phyloP scores from a whole-genome alignment of 2,113 vertebrate genomes.

The Chascanopsetta lugubris region DNA sequence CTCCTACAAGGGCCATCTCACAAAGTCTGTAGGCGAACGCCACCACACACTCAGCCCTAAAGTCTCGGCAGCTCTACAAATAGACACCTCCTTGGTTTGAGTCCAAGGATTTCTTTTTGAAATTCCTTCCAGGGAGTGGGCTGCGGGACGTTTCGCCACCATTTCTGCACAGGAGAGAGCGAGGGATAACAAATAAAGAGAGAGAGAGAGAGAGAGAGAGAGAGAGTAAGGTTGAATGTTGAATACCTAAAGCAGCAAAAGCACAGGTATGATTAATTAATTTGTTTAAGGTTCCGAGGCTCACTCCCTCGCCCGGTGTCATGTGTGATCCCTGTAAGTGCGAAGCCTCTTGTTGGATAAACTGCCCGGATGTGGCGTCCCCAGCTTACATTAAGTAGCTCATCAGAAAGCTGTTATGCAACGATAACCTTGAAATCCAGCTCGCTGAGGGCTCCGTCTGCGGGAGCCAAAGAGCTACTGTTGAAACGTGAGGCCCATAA shows the following conservation, averaged over 20 bases:
- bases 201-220: slow-evolving; percentile 1
- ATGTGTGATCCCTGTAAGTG: slow-evolving; percentile 40
- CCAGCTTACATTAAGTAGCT: slow-evolving; percentile 40
- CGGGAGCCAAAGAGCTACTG: slow-evolving; percentile 18
- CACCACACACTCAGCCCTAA: slow-evolving; percentile 14
- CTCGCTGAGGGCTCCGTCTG: slow-evolving; percentile 43
- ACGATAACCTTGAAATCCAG: slow-evolving; percentile 69
- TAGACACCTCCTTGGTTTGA: slow-evolving; percentile 12
- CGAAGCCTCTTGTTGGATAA: slow-evolving; percentile 35
- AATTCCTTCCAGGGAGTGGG: slow-evolving; percentile 1
- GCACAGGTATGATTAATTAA: slow-evolving; percentile 26
- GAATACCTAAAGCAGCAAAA: slow-evolving; percentile 29
- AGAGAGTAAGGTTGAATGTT: neutral
- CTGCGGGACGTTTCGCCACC: slow-evolving; percentile 13
- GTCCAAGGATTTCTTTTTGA: slow-evolving; percentile 17
- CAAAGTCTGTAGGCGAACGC: slow-evolving; percentile 32
- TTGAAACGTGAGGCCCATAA: slow-evolving; percentile 56
- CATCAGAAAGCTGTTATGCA: slow-evolving; percentile 62
- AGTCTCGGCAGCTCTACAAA: slow-evolving; percentile 37
- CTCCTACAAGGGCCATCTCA: slow-evolving; percentile 45
- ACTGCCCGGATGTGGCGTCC: slow-evolving; percentile 41
- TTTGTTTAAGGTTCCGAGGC: slow-evolving; percentile 31
- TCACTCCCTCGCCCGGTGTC: slow-evolving; percentile 19
- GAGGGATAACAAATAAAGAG: slow-evolving; percentile 11
- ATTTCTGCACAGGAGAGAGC: slow-evolving; percentile 12